phyloP scores from a whole-genome alignment of 2,888 invertebrate genomes.

The Brenthis hecate region DNA sequence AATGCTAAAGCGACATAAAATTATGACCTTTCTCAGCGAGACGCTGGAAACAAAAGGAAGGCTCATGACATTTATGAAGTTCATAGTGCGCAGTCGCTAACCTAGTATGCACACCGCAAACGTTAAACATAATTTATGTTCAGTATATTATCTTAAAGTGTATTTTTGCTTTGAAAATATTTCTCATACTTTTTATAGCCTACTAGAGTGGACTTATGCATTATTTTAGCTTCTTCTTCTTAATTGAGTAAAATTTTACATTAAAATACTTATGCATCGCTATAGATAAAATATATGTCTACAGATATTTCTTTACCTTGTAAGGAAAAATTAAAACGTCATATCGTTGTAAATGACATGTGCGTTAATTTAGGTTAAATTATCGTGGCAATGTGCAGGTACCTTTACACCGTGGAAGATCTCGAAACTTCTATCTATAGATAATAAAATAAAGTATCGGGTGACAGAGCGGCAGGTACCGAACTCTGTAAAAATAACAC shows the following conservation, averaged over 20 bases:
- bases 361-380: neutral
- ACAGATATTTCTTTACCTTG: neutral
- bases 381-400: slow-evolving; percentile 6
- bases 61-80: neutral
- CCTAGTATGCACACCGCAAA: slow-evolving; percentile 6
- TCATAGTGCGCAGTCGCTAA: neutral
- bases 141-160: no score
- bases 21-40: slow-evolving; percentile 11
- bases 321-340: neutral
- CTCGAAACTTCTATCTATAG: slow-evolving; percentile 20
- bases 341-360: no score
- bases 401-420: slow-evolving; percentile 17
- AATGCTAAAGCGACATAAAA: neutral
- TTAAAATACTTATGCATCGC: neutral
- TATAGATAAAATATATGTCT: neutral
- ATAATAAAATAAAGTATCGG: slow-evolving; percentile 20
- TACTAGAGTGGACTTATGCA: neutral
- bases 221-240: neutral
- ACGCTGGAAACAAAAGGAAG: neutral
- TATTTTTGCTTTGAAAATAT: neutral
- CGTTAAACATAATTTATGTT: neutral
- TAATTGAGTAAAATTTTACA: neutral
- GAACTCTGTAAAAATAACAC: slow-evolving; percentile 24
- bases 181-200: neutral
- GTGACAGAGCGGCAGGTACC: slow-evolving; percentile 22